Base-by-base conservation (phyloP, 1,140 invertebrate genomes). In the Drosophila varians region DNA sequence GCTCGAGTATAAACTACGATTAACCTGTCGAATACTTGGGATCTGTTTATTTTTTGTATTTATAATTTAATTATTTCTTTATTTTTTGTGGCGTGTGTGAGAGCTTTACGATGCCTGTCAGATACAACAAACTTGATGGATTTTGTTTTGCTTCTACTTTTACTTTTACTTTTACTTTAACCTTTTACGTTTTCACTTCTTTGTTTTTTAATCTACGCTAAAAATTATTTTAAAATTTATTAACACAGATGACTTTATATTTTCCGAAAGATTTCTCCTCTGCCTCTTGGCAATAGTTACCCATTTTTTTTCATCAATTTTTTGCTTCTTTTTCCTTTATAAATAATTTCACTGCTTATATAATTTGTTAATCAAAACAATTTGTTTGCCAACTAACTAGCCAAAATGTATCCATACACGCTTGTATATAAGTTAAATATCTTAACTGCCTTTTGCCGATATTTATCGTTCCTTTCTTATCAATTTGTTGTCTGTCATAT, bases 211-310 rank as follows among this genome's bases (percentile, higher is more conserved):
- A 57, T 66, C 83, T 87, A 87, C 71, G 66, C 77, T 88, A 84
- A 76, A 84, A 86, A 84, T 77, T 84, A 88, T 83, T 75, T 87
- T 88, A 78, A 88, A 88, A 87, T 89, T 87, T 90, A 90, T 87
- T 90, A 90, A 90, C 89, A 90, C 89, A 90, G 89, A 90, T 90
- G 89, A 90, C 89, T 90, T 90, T 90, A 86, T 90, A 80, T 84
- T 82, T 77, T 82, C 77, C 83, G 73, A 87, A 87, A 69, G 68
- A 71, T 79, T 51, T 58, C 31, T 21, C 61, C 25, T 23, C 23
- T 54, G 73, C 54, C 31, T 48, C 65, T 36, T 75, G 69, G 28
- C 51, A 54, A 52, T 46, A 68, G 42, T 77, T 75, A 65, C 74
- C 51, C 61, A 64, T 71, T 77, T 77, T 62, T 57, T 62, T 48